Percentiles rank a stretch among this genome's conserved stretches.
Conservation (phyloP, 2,797 vertebrate genomes). For the Tolypeutes matacus region DNA sequence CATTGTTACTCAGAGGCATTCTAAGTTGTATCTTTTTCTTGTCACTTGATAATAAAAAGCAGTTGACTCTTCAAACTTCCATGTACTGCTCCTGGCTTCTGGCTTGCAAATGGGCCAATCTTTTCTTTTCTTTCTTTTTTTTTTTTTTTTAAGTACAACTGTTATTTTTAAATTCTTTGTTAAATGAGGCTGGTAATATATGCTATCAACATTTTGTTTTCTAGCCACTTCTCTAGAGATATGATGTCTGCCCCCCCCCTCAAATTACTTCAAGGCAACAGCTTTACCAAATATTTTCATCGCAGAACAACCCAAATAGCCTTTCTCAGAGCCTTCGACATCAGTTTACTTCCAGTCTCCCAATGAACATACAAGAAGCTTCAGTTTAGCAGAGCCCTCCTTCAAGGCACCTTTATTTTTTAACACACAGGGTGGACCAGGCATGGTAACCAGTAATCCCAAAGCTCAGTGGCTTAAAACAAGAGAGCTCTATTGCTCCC, state of each 20-base stretch:
- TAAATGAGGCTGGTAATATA: neutral
- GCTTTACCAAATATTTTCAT: conserved; percentile 36
- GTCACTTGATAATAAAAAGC: neutral
- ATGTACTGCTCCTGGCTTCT: neutral
- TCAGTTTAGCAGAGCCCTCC: neutral
- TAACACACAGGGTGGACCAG: neutral
- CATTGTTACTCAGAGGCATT: neutral
- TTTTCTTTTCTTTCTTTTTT: neutral
- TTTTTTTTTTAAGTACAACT: neutral
- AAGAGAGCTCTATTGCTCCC: neutral
- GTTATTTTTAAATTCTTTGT: neutral
- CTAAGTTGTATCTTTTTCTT: neutral
- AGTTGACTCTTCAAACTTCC: neutral
- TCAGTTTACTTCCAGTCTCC: neutral
- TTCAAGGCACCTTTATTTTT: neutral
- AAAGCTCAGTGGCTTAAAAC: neutral
- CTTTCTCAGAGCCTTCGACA: neutral
- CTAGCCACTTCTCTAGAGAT: neutral
- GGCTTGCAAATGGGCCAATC: neutral
- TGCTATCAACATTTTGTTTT: neutral
- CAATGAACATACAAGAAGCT: conserved; percentile 49
- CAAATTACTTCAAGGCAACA: neutral
- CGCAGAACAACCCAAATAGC: neutral
- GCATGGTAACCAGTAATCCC: neutral
- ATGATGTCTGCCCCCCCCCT: neutral